Evolutionary conservation across 1,140 invertebrate species (phyloP).

Genomic region (Eurosta solidaginis): DNA sequence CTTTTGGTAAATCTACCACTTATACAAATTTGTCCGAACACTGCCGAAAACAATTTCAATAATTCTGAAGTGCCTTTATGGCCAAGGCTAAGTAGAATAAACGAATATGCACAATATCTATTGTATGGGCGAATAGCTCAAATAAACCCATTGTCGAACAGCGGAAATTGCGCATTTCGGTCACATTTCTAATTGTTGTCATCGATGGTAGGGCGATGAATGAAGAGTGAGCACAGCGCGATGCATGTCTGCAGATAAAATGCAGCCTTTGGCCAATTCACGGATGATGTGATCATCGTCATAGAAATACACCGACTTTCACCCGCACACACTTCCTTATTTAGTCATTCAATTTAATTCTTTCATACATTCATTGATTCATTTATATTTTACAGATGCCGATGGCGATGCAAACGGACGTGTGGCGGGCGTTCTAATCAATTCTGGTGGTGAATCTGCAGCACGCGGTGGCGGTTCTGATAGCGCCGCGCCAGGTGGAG

Average conservation of each 20-base stretch:
- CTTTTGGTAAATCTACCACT: too few species aligned
- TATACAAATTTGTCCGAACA: too few species aligned
- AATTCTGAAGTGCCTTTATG: too few species aligned
- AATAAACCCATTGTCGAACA: not conserved
- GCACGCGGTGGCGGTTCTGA: not conserved
- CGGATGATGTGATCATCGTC: not conserved
- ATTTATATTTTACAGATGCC: slow-evolving; percentile 32
- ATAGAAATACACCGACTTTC: not conserved
- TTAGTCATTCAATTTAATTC: not conserved
- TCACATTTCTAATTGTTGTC: slow-evolving; percentile 33
- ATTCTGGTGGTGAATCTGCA: slow-evolving; percentile 35
- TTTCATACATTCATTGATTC: slow-evolving; percentile 11
- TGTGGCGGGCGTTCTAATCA: slow-evolving; percentile 51
- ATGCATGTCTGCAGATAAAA: slow-evolving; percentile 17
- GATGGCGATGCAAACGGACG: slow-evolving; percentile 44
- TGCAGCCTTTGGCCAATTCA: not conserved
- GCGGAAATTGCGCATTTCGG: slow-evolving; percentile 28
- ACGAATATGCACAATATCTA: too few species aligned
- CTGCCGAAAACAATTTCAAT: too few species aligned
- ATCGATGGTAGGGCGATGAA: not conserved
- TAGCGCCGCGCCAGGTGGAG: slow-evolving; percentile 34
- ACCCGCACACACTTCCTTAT: not conserved
- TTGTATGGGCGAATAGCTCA: not conserved
- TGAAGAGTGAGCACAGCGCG: not conserved
- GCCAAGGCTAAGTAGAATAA: too few species aligned